A percentile compares a stretch with the other conserved stretches of the same genome.
These are phyloP conservation scores for Pangasius krempfi DNA, from an alignment of 2,797 vertebrate genomes.

Conservation along the genomic window DNA sequence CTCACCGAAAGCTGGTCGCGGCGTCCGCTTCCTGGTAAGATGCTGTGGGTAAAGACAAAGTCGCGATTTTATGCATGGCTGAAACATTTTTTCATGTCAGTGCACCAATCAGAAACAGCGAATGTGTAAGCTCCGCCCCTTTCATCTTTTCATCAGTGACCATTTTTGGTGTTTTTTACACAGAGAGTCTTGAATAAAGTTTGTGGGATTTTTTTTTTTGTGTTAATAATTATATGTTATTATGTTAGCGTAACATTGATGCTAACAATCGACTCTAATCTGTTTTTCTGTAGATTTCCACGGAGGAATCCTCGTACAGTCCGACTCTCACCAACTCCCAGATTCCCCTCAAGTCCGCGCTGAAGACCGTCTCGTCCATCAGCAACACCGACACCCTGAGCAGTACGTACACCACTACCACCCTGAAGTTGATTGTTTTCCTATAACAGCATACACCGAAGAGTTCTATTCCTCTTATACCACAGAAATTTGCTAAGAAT, in stretches of 20 bases:
- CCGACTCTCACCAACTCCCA: slow-evolving; percentile 74
- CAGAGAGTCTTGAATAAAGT: background rate
- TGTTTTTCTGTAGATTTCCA: slow-evolving; percentile 79
- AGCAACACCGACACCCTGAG: slow-evolving; percentile 73
- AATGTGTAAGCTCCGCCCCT: background rate
- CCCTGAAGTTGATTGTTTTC: background rate
- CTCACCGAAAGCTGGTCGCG: slow-evolving; percentile 71
- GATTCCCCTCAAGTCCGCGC: slow-evolving; percentile 89
- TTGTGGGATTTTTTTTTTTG: background rate
- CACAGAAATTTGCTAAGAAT: background rate
- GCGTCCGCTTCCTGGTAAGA: slow-evolving; percentile 89
- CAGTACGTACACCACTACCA: slow-evolving; percentile 66
- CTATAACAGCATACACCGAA: background rate
- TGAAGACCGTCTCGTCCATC: slow-evolving; percentile 84
- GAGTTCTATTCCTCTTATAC: background rate
- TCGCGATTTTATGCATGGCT: background rate
- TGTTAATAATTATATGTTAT: background rate
- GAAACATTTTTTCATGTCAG: background rate
- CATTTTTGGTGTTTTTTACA: background rate
- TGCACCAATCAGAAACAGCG: background rate
- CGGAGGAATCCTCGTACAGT: slow-evolving; percentile 83
- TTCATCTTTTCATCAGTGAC: background rate
- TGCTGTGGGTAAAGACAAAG: slow-evolving; percentile 58
- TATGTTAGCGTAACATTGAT: background rate
- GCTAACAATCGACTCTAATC: background rate